Base-by-base conservation (phyloP, 2,797 vertebrate species). In the Pseudochromis fuscus region DNA sequence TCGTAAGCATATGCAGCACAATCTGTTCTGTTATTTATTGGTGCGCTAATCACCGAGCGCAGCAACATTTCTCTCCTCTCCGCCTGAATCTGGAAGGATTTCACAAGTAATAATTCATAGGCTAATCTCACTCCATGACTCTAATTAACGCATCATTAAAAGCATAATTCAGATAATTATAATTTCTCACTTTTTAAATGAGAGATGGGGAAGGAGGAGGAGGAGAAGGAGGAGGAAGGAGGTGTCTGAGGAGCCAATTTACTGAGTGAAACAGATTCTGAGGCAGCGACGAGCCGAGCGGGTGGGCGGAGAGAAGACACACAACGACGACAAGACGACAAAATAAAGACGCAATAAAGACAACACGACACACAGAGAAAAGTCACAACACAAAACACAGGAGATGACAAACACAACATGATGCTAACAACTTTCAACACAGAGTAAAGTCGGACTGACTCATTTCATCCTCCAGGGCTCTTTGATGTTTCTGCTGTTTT, bases 141-240 rank as follows among this genome's bases (percentile, higher is more conserved):
- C 95, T 95, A 95, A 96, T 96, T 96, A 95, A 95, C 94, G 93
- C 94, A 93, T 96, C 94, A 96, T 95, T 96, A 95, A 96, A 95
- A 95, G 92, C 95, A 95, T 95, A 95, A 95, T 96, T 95, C 94
- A 93, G 93, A 95, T 95, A 93, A 95, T 95, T 95, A 95, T 94
- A 95, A 94, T 94, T 95, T 96, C 94, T 93, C 95, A 95, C 94
- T 91, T 95, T 95, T 95, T 93, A 94, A 95, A 94, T 93, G 93
- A 93, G 93, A 93, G 92, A 83, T 79, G 89, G 75, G 88, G 86
- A 87, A 83, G 90, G 83, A 86, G 87, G 88, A 83, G 84, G 92
- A 87, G 89, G 89, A n/a, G n/a, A n/a, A n/a, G 86, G 86, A 83
- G 90, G 83, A 86, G 87, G 88, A 83, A 83, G 92, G 87, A 89